Evolutionary conservation across 2,888 invertebrate species (phyloP), one percentile per base, ranked within the genome.

Genomic region (Diarsia rubi): DNA sequence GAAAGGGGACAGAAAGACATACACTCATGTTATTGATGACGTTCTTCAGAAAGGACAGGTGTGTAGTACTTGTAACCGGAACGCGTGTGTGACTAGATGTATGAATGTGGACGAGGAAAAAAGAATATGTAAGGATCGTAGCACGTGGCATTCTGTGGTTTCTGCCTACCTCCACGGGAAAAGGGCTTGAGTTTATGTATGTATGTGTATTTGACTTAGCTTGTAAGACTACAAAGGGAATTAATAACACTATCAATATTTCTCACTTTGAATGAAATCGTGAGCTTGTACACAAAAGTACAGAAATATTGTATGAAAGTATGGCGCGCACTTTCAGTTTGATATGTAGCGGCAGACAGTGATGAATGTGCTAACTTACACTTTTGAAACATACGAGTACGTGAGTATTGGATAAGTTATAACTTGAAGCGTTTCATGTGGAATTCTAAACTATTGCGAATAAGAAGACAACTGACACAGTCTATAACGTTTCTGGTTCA

Each of bases 321-420:
- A 37, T 27, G 8, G 47, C 21, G 37, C 49, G 54, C 21, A 54
- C 60, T 69, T 52, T 49, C 52, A 24, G 69, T 45, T 12, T 59
- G 74, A 64, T 42, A 57, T 12, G 66, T 69, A n/a, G 31, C 68
- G 31, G 45, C 44, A 68, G 72, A 49, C 72, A 62, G 73, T 73
- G 81, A 85, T 75, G 73, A 77, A 84, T 79, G 86, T 37, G 75
- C 27, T 73, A 49, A 74, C 79, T 79, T 78, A 73, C 49, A 65
- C 62, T 69, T 77, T 69, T 74, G 67, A 65, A 73, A 64, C 54
- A 54, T 57, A 14, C n/a, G 21, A 14, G 24, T 57, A 16, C n/a
- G 21, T 19, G 27, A 24, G 62, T n/a, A n/a, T 8, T 45, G 37
- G 42, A 54, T 47, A 73, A 78, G 64, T 52, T 16, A 73, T 47